phyloP scores from a whole-genome alignment of 2,797 vertebrate species.

The Periparus ater region DNA sequence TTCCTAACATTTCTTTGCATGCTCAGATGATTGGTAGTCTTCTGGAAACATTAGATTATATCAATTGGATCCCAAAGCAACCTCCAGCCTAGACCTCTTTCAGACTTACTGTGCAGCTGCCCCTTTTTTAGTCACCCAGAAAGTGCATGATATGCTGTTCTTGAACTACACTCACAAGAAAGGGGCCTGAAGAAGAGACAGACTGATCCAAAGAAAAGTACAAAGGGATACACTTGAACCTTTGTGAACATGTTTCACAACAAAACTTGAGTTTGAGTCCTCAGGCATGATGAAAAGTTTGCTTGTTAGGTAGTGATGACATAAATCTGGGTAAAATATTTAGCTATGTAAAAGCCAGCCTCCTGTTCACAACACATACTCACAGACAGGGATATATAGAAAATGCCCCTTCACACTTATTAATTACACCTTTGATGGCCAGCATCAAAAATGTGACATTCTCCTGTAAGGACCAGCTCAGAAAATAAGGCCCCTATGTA shows the following conservation, averaged over 20 bases:
- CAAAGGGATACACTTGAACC: not conserved
- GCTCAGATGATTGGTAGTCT: not conserved
- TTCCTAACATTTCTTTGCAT: not conserved
- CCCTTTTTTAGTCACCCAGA: not conserved
- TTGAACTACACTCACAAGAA: not conserved
- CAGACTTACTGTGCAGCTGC: not conserved
- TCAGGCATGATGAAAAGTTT: not conserved
- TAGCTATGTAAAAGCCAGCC: not conserved
- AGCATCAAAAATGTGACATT: not conserved
- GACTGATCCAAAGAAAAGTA: not conserved
- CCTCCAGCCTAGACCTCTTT: not conserved
- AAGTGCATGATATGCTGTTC: not conserved
- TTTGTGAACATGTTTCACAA: not conserved
- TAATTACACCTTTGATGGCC: not conserved
- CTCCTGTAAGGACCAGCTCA: not conserved
- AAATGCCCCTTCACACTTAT: not conserved
- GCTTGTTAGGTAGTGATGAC: rapidly evolving
- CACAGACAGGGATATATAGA: no score
- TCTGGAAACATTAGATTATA: not conserved
- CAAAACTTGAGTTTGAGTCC: not conserved
- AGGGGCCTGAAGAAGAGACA: not conserved
- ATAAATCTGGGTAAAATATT: not conserved
- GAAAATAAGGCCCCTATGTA: not conserved
- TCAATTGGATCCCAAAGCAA: not conserved
- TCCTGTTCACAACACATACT: not conserved